Base-by-base conservation (phyloP, 2,113 vertebrate genomes). In the Strix uralensis region DNA sequence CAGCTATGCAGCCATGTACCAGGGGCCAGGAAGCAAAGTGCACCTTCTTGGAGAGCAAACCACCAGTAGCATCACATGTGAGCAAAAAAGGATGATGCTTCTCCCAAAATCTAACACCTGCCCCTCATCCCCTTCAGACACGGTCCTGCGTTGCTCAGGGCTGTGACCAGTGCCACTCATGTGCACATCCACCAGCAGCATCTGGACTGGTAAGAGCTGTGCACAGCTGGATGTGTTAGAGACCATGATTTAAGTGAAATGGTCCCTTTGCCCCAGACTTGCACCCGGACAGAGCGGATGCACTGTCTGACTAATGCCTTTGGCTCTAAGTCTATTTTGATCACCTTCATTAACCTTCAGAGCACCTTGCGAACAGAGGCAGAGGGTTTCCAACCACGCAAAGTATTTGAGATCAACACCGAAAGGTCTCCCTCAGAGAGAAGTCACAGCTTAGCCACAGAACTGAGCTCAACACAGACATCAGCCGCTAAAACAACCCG, bases 121-220 rank as follows among this genome's bases (percentile, higher is more conserved):
- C 10, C 19, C 14, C 61, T 36, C 34, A 19, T 7, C 9, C 34
- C 47, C 47, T 29, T 11, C 14, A 27, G 51, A 52, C 18, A 36
- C 0, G 0, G 16, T 40, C 25, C 40, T 70, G 20, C 8, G 14
- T 22, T 40, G 20, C n/a, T 12, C 10, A 12, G 47, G 49, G 63
- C n/a, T 38, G 19, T 30, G n/a, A 70, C 7, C 36, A 38, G 51
- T 6, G 22, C n/a, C 5, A 6, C 20, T 40, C 58, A 11, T 2
- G 0, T 9, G 34, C 26, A 8, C 11, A 30, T 13, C 57, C 30
- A 51, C 5, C 42, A 65, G 57, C 65, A 49, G 42, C 49, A 65
- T 5, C 52, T 52, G 59, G 32, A 20, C 15, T 51, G 23, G 10
- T 3, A 40, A 29, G n/a, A 57, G 57, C 65, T 34, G 61, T 54